phyloP scores from a whole-genome alignment of 2,888 invertebrate species.

The Athrips mouffetella region DNA sequence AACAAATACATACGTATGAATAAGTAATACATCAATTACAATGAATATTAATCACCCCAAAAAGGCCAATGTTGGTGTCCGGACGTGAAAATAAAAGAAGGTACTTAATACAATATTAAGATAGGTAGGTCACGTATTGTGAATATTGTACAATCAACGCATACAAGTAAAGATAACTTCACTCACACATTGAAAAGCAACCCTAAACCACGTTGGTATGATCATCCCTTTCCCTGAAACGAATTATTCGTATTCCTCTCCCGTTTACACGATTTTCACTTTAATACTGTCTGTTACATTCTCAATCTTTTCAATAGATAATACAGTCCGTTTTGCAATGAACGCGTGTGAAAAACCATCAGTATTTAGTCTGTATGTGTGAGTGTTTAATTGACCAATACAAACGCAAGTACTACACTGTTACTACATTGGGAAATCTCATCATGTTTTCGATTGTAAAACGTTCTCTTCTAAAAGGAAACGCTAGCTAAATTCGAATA shows the following conservation, averaged over 20 bases:
- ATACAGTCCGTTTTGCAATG: conserved; percentile 29
- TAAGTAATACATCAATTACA: conserved; percentile 12
- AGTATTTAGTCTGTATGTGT: conserved; percentile 39
- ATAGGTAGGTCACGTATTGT: conserved; percentile 31
- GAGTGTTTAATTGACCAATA: conserved; percentile 58
- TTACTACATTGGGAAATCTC: conserved; percentile 18
- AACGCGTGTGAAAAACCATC: conserved; percentile 18
- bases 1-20: background rate
- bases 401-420: conserved; percentile 22
- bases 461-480: background rate
- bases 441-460: background rate
- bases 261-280: conserved; percentile 35
- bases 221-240: conserved; percentile 32
- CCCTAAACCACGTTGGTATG: conserved; percentile 19
- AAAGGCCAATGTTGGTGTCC: background rate
- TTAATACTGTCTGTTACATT: conserved; percentile 33
- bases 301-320: background rate
- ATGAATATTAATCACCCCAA: background rate
- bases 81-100: background rate
- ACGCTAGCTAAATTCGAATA: conserved; percentile 15
- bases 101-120: conserved; percentile 25
- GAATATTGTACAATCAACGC: conserved; percentile 24
- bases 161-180: conserved; percentile 15
- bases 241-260: conserved; percentile 26
- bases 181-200: conserved; percentile 6